Evolutionary conservation across 2,113 vertebrate species (phyloP), one percentile per base, ranked within the genome.

Genomic region (Castor canadensis): DNA sequence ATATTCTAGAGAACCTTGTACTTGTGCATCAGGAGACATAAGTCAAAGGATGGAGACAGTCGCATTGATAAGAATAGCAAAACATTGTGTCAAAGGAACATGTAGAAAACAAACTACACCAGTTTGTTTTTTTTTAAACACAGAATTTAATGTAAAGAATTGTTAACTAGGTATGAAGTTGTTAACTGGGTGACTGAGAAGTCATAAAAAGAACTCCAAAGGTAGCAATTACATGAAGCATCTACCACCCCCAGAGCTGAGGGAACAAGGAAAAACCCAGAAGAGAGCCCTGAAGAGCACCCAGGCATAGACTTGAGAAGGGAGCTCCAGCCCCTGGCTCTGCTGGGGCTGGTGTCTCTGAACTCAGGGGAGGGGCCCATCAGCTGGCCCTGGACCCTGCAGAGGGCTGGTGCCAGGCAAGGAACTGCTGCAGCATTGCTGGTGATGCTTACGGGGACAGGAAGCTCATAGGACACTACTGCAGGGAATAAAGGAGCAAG

Each of bases 141-240:
- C 28, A 87, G 38, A 93, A 85, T 56, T 75, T 94, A 92, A 92
- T 26, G 54, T 71, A 60, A 86, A 94, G 84, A 94, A 73, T 89
- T 92, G 32, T 56, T 89, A 94, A 87, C 40, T 82, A 62, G 40
- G 20, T 72, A 67, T 77, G 86, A 81, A n/a, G 75, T 83, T 92
- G 43, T 81, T 73, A 73, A 83, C n/a, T 83, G n/a, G 69, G 47
- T 56, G 20, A 52, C 47, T 64, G n/a, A 62, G 84, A 91, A 26
- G 19, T 92, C 94, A 87, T 91, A 67, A 95, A 92, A 95, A 94
- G 19, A 95, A 86, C 12, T 76, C 32, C 6, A 92, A n/a, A 81
- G 79, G 22, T 64, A 81, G 73, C 30, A 64, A 52, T 80, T 69
- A 69, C 16, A 79, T 47, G 58, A 79, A 90, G 47, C 22, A 52